Base-by-base conservation (phyloP, 1,140 invertebrate genomes). In the Dinothrombium tinctorium region DNA sequence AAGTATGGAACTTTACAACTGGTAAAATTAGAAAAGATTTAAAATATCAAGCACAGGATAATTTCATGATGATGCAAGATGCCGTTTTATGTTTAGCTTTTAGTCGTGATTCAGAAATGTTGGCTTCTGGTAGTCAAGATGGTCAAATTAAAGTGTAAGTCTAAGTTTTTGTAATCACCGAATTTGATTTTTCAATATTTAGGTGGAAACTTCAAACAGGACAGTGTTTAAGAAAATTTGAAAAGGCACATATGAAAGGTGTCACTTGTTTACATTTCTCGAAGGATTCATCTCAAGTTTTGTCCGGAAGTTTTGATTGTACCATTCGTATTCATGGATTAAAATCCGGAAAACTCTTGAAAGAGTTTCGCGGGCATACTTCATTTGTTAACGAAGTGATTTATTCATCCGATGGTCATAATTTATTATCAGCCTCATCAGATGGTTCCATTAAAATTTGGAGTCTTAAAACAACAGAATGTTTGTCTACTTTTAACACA, bases 1-100 rank as follows among this genome's bases (percentile, higher is more conserved):
- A 99, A 65, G 90, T 72, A 3, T 99, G 92, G 90, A 99, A 99
- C 62, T 99, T 96, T 54, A 95, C 87, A 3, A 99, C 92, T 0
- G 94, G 92, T 48, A 98, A 98, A 69, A 83, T 99, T 43, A 68
- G 92, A 45, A 99, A 99, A 61, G 94, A 99, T 75, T 67, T 99
- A n/a, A 92, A 95, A 54, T 99, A 98, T 59, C 94, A 99, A 65
- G 89, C 87, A 20, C 78, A 83, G 59, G 71, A 69, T 57, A 46
- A 45, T 37, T 37, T 89, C 59, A 48, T 48, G 43, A 98, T 99
- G 90, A 84, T 95, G 77, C 89, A 96, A 50, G 78, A 86, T 57
- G 86, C 92, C 4, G 89, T 98, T 17, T 62, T 98, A 14, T 82
- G 81, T 51, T 66, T 99, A 52, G 63, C 74, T 21, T 99, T 98